Evolutionary conservation across 2,113 vertebrate species (phyloP).

Genomic region (Eupsittula cactorum): DNA sequence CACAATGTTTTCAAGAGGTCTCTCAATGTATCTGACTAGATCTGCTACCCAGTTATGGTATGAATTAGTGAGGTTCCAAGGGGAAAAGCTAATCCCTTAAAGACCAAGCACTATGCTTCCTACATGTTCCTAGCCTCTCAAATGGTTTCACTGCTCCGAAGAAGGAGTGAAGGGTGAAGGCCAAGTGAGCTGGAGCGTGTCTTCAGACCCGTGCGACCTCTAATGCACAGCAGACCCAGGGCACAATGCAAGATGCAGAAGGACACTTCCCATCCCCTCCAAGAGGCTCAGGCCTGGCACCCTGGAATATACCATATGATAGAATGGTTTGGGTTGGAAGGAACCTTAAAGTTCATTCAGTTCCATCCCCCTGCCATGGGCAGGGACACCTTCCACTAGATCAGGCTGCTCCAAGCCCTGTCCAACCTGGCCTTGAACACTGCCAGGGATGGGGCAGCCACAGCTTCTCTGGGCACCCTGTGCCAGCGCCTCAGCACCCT

Average conservation of each 20-base stretch:
- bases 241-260: background rate
- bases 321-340: background rate
- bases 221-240: background rate
- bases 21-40: background rate
- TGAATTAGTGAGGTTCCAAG: background rate
- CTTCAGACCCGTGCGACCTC: background rate
- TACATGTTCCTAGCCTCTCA: background rate
- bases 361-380: background rate
- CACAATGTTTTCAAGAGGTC: background rate
- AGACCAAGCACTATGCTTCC: background rate
- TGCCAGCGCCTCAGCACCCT: fast-evolving
- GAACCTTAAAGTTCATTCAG: background rate
- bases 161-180: background rate
- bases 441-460: background rate
- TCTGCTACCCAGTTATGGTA: background rate
- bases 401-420: background rate
- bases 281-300: background rate
- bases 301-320: background rate
- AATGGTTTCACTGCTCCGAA: background rate
- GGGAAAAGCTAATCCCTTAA: background rate
- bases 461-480: background rate
- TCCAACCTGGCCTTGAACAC: background rate
- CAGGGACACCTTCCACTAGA: background rate
- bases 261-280: background rate
- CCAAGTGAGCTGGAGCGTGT: fast-evolving